phyloP scores from a whole-genome alignment of 2,888 invertebrate genomes.

The Ischnus inquisitorius region DNA sequence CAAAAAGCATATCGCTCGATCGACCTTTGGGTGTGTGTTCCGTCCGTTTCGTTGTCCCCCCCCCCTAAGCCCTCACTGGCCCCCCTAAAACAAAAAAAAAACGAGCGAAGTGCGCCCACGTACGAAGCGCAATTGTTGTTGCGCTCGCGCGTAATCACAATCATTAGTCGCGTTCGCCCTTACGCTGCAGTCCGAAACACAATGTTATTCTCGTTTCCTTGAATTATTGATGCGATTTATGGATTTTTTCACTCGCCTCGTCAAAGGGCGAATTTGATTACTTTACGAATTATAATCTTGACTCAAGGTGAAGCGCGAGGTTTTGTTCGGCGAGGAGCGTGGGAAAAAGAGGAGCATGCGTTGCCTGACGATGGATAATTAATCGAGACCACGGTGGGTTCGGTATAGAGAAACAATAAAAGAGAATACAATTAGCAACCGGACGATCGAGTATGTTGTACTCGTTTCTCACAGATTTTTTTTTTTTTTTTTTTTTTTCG shows the following conservation, averaged over 20 bases:
- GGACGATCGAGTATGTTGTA: not conserved
- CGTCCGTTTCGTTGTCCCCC: constrained; percentile 6
- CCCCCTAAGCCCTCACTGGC: too few species aligned
- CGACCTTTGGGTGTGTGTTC: constrained; percentile 58
- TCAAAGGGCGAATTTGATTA: too few species aligned
- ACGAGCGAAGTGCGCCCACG: not conserved
- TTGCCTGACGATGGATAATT: not conserved
- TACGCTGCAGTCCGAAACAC: too few species aligned
- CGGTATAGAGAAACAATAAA: not conserved
- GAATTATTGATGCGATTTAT: too few species aligned
- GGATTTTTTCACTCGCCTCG: too few species aligned
- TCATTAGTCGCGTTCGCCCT: too few species aligned
- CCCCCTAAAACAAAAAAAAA: not conserved
- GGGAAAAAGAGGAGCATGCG: not conserved
- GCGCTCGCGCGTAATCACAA: too few species aligned
- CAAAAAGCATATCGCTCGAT: constrained; percentile 67
- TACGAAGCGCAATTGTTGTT: too few species aligned
- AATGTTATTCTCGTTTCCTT: too few species aligned
- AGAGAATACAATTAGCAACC: not conserved
- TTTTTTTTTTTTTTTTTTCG: not conserved
- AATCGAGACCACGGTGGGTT: not conserved
- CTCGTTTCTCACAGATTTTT: not conserved
- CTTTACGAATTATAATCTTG: too few species aligned
- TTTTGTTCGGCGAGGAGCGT: not conserved
- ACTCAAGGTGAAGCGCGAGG: not conserved